Conservation (phyloP, 2,113 vertebrate species). For the Cyanoderma ruficeps region DNA sequence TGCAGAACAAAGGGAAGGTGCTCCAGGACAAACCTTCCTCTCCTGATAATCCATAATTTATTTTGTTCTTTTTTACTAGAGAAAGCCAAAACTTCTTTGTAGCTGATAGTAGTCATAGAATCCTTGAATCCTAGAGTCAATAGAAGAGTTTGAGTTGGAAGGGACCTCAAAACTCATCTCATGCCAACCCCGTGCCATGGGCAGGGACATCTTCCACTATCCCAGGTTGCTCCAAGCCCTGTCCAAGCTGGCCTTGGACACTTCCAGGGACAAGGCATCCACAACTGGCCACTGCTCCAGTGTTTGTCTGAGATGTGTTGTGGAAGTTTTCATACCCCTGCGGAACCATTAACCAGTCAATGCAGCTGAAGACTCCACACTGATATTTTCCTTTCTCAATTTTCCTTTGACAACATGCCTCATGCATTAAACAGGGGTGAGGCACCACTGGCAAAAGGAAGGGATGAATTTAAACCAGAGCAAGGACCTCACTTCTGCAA, state of each 20-base stretch:
- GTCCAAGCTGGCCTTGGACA: background rate
- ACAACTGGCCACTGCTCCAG: background rate
- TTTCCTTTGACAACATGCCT: background rate
- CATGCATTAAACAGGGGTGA: background rate
- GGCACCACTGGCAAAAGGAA: background rate
- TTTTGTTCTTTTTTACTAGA: background rate
- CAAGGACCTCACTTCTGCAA: background rate
- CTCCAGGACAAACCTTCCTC: background rate
- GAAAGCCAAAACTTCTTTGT: background rate
- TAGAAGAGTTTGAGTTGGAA: background rate
- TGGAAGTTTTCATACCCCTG: background rate
- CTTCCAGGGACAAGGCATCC: background rate
- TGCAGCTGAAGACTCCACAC: background rate
- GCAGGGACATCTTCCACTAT: background rate
- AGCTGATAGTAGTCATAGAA: background rate
- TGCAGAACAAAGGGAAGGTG: conserved; percentile 4
- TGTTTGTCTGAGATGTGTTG: background rate
- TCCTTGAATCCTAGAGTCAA: background rate
- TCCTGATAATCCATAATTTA: background rate
- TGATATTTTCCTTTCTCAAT: background rate
- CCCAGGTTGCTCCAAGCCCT: background rate
- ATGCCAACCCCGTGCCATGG: rapidly evolving
- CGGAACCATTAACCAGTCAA: background rate
- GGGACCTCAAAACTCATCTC: background rate
- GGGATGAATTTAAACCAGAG: background rate